Percentiles rank a stretch among this genome's conserved stretches.
These are phyloP conservation scores for Cyanocitta stelleri DNA, from an alignment of 2,113 vertebrate species.

Conservation along the genomic window DNA sequence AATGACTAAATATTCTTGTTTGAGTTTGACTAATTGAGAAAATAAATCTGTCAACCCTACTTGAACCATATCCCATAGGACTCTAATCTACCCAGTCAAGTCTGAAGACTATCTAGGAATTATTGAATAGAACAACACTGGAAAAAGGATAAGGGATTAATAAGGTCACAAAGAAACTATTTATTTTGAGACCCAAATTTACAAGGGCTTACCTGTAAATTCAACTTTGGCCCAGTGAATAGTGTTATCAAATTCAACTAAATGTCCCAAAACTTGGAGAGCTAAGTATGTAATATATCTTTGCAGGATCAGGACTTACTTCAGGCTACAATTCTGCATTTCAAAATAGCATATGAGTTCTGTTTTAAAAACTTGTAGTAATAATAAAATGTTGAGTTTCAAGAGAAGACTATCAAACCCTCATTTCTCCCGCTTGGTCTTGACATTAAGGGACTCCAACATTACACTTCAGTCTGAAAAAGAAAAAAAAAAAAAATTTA, in stretches of 20 bases:
- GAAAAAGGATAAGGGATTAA: not conserved
- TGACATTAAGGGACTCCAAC: not conserved
- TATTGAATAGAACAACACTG: not conserved
- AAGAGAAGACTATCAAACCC: not conserved
- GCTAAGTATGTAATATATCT: not conserved
- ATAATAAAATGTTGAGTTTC: not conserved
- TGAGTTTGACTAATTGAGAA: not conserved
- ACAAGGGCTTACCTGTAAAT: not conserved
- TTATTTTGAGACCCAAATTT: not conserved
- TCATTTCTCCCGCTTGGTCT: not conserved
- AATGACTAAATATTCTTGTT: not conserved
- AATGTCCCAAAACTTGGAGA: not conserved
- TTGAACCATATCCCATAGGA: not conserved
- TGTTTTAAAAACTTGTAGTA: not conserved
- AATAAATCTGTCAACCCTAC: not conserved
- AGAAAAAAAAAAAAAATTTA: not conserved
- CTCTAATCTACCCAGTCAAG: not conserved
- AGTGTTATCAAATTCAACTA: not conserved
- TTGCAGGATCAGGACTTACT: not conserved
- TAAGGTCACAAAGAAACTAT: not conserved
- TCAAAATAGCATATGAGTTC: not conserved
- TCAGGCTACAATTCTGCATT: not conserved
- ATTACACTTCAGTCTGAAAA: not conserved
- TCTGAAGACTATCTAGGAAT: not conserved
- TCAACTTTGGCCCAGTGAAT: not conserved